Evolutionary conservation across 2,888 invertebrate genomes (phyloP), one percentile per base, ranked within the genome.

Genomic region (Torymus auratus): DNA sequence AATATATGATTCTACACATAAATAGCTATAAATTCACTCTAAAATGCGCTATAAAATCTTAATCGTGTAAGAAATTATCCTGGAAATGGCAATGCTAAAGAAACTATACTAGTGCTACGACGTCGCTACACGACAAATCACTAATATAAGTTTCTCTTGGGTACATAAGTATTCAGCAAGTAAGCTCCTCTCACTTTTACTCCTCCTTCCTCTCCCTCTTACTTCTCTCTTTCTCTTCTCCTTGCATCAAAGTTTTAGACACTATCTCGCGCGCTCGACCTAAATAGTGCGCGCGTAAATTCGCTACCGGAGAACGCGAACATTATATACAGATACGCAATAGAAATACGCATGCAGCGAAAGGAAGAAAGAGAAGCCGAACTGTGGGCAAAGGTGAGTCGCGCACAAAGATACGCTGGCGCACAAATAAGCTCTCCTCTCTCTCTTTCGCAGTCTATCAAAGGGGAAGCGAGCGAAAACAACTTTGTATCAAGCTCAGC

Each of bases 391-490:
- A 69, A 41, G 56, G 13, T 4, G 13, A 23, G 28, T 17, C 17
- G 20, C 13, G 61, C 68, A 69, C 61, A 68, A 69, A 62, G 53
- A 76, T 76, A 55, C 55, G 7, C 41, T 41, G 3, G 20, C 15
- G 11, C 65, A 50, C 55, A n/a, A 71, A 52, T 20, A 2, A 1
- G 17, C 10, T 11, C 17, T 14, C 55, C 23, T 58, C 28, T 23
- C 28, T 58, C 56, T 55, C 12, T 55, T 1, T 60, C 4, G 11
- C 13, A 7, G 52, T 53, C 11, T 23, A n/a, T 67, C 68, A 74
- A 79, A 79, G 74, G 58, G 64, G 20, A 20, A 20, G 20, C 20
- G 20, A 62, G 64, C 52, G 58, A 79, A 70, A 69, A 74, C 53
- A 73, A 78, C 53, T 72, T 78, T 60, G 67, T 67, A 67, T 17